Base-by-base conservation (phyloP, 2,888 invertebrate genomes). In the Pecten maximus region DNA sequence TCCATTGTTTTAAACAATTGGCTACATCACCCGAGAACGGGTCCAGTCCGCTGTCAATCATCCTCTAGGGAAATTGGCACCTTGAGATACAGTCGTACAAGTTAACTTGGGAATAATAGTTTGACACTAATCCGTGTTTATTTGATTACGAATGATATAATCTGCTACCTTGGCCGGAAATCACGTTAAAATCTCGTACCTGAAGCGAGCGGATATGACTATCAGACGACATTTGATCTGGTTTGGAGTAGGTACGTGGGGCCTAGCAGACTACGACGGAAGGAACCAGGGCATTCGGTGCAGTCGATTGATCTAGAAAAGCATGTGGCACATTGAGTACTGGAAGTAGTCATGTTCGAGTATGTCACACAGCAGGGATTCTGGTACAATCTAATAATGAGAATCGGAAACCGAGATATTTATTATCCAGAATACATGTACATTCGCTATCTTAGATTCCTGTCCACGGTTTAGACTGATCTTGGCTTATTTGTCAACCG, bases 51-150 rank as follows among this genome's bases (percentile, higher is more conserved):
- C n/a, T n/a, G 60, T 60, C 28, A 60, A 15, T 3, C 8, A 3
- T 60, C 4, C n/a, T 28, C n/a, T 3, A 15, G 60, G 50, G 35
- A 35, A 10, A 74, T 74, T 74, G 74, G 10, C 35, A 35, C 28
- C 28, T 3, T 74, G 19, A 8, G 74, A 35, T 74, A 74, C 74
- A 35, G 10, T 28, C 12, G 74, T 74, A 35, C 15, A 19, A 12
- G 28, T 28, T 74, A 74, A 35, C 74, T 15, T 2, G 8, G 15
- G 74, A 6, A 74, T 74, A 8, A 10, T 0, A 15, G 8, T 35
- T 35, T 28, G 74, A 74, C 74, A 74, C 74, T 74, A 74, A 74
- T 74, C 74, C 74, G 35, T 28, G 74, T 35, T 74, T 74, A 74
- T 74, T 74, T 16, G 6, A 74, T 74, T 35, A 10, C 19, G 74